Conservation (phyloP, 2,888 invertebrate species). For the Agonopterix heracliana region DNA sequence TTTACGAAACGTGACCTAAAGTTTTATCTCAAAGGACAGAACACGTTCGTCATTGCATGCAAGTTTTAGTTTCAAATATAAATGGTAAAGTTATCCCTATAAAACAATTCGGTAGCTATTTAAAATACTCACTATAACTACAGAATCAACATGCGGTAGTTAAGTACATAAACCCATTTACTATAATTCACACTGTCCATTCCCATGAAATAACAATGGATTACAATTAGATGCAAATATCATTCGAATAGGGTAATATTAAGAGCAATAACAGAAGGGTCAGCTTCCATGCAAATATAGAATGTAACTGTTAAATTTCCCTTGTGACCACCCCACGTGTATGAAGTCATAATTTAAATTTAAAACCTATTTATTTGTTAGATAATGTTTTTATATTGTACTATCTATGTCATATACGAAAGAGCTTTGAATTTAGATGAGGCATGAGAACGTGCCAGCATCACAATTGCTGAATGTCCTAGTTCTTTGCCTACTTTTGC, state of each 20-base stretch:
- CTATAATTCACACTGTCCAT: slow-evolving; percentile 28
- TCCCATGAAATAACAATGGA: slow-evolving; percentile 65
- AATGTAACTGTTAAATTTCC: slow-evolving; percentile 56
- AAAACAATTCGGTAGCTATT: no score
- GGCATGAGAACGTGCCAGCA: no score
- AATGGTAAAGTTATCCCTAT: no score
- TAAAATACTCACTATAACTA: no score
- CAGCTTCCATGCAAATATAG: slow-evolving; percentile 57
- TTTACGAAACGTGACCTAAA: no score
- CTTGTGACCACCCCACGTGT: slow-evolving; percentile 48
- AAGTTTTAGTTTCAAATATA: no score
- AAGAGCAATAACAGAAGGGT: slow-evolving; percentile 49
- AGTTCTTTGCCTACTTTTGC: no score
- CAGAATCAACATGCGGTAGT: background rate
- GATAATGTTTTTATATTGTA: slow-evolving; percentile 12
- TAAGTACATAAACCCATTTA: background rate
- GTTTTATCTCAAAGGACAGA: no score
- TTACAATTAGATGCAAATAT: slow-evolving; percentile 71
- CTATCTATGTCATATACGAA: background rate
- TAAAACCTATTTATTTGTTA: slow-evolving; percentile 10
- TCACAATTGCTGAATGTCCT: no score
- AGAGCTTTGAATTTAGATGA: no score
- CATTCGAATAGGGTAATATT: slow-evolving; percentile 50
- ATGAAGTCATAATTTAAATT: slow-evolving; percentile 37
- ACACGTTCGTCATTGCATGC: no score